These are phyloP conservation scores for Nematopogon swammerdamellus DNA, from an alignment of 2,888 invertebrate species.

Conservation along the genomic window DNA sequence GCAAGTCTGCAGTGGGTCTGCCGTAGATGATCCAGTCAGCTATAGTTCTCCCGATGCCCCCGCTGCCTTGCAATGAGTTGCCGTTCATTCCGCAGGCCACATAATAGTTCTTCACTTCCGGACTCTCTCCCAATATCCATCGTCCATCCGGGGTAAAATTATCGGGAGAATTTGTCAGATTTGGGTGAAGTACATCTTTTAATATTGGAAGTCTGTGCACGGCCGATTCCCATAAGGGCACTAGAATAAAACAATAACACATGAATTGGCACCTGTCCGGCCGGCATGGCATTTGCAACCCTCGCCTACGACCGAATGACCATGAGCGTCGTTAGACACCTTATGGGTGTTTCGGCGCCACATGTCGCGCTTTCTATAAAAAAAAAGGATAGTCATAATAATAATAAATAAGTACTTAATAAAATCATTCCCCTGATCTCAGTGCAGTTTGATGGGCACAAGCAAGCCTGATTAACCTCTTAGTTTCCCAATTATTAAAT, in stretches of 20 bases:
- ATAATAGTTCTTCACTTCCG: slow-evolving; percentile 68
- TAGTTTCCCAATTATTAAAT: no score
- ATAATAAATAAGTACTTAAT: background rate
- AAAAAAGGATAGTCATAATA: slow-evolving; percentile 1
- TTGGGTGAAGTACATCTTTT: slow-evolving; percentile 40
- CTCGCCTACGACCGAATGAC: no score
- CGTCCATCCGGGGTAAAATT: slow-evolving; percentile 70
- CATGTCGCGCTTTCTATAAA: no score
- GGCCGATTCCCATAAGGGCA: slow-evolving; percentile 49
- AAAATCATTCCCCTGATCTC: no score
- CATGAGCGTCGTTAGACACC: no score
- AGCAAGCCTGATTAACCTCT: no score
- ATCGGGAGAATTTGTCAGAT: slow-evolving; percentile 62
- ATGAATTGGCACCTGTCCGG: no score
- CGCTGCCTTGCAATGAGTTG: slow-evolving; percentile 65
- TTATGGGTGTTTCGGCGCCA: no score
- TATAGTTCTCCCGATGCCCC: slow-evolving; percentile 65
- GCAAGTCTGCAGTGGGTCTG: slow-evolving; percentile 57
- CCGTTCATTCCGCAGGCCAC: slow-evolving; percentile 73
- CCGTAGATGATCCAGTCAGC: slow-evolving; percentile 69
- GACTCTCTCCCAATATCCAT: slow-evolving; percentile 65
- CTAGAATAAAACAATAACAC: slow-evolving; percentile 25
- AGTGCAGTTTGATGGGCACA: no score
- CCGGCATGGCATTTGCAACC: no score
- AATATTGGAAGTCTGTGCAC: slow-evolving; percentile 55